Conservation (phyloP, 2,888 invertebrate species). For the Gisinianus flammeolus region DNA sequence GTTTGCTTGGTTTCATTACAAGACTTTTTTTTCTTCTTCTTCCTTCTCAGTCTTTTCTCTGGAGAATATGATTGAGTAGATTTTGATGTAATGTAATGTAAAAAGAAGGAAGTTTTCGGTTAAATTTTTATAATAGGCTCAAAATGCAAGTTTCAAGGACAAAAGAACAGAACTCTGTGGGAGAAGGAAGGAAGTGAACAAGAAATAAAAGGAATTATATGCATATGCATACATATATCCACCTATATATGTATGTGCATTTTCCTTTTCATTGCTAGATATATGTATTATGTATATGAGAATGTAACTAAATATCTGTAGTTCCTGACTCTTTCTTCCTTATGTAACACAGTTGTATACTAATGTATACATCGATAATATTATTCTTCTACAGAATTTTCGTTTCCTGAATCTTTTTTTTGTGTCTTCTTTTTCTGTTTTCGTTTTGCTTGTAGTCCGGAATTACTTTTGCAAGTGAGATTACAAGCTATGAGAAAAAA, state of each 20-base stretch:
- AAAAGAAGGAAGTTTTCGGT: conserved; percentile 9
- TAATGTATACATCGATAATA: background rate
- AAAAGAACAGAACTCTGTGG: background rate
- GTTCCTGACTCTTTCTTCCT: no score
- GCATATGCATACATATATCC: background rate
- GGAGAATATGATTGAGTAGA: conserved; percentile 33
- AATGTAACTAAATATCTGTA: no score
- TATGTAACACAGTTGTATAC: no score
- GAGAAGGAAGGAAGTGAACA: conserved; percentile 32
- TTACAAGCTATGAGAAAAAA: background rate
- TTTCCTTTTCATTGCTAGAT: no score
- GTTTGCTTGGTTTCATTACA: background rate
- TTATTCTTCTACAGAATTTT: background rate
- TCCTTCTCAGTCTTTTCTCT: background rate
- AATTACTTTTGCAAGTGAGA: background rate
- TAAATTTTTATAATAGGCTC: conserved; percentile 21
- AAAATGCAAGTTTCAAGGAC: background rate
- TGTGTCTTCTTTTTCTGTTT: background rate
- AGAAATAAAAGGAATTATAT: background rate
- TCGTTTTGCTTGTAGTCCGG: background rate
- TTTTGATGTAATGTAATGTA: conserved; percentile 31
- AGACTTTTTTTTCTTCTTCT: background rate
- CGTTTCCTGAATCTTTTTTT: background rate
- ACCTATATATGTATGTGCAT: no score
- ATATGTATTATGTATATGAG: no score